These are phyloP conservation scores for Hydriomena furcata DNA, from an alignment of 2,888 invertebrate genomes.

Conservation along the genomic window DNA sequence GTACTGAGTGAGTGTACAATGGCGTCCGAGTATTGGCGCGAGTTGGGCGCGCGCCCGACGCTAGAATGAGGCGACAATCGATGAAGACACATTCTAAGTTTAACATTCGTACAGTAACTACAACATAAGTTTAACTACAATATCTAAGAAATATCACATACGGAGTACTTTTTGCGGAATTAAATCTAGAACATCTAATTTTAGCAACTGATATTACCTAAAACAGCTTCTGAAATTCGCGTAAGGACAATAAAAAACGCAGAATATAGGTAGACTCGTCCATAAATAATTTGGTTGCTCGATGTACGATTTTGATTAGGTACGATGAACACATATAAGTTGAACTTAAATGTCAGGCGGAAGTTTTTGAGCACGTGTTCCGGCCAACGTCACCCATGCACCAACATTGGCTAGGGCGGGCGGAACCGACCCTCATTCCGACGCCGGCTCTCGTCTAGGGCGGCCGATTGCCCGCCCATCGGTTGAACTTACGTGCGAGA, in stretches of 20 bases:
- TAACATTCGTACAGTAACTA: too few relatives aligned
- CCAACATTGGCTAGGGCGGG: slow-evolving; percentile 44
- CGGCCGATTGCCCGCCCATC: slow-evolving; percentile 47
- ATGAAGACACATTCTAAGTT: slow-evolving; percentile 11
- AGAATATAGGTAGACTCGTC: not conserved
- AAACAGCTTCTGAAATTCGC: too few relatives aligned
- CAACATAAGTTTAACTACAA: too few relatives aligned
- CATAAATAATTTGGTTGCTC: too few relatives aligned
- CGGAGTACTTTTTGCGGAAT: too few relatives aligned
- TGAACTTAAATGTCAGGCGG: slow-evolving; percentile 24
- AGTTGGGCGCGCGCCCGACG: too few relatives aligned
- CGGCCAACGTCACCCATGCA: slow-evolving; percentile 26
- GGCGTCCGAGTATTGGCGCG: slow-evolving; percentile 31
- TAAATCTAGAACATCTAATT: too few relatives aligned
- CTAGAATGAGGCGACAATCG: slow-evolving; percentile 15
- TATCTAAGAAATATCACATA: too few relatives aligned
- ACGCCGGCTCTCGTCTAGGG: slow-evolving; percentile 48
- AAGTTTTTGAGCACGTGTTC: slow-evolving; percentile 18
- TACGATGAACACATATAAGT: slow-evolving; percentile 13
- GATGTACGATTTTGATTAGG: too few relatives aligned
- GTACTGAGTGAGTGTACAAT: slow-evolving; percentile 57
- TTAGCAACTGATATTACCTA: too few relatives aligned
- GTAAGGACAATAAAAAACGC: too few relatives aligned
- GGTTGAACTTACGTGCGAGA: slow-evolving; percentile 44
- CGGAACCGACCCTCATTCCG: slow-evolving; percentile 43